Conservation (phyloP, 1,140 invertebrate genomes). For the Sitobion miscanthi region DNA sequence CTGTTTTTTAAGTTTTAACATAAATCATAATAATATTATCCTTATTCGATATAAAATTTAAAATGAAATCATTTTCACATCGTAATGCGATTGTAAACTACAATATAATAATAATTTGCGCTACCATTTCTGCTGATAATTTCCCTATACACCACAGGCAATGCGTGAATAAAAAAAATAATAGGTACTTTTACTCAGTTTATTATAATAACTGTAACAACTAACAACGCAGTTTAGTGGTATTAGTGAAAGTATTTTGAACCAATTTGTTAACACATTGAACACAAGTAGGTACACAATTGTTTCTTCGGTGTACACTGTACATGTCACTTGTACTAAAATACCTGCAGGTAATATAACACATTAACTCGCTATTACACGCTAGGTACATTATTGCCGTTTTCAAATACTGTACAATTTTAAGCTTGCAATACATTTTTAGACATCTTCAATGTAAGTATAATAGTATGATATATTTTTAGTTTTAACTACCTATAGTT, state of each 20-base stretch:
- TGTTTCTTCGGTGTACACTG: background rate
- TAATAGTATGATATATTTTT: too few species aligned
- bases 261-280: background rate
- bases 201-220: background rate
- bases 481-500: too few species aligned
- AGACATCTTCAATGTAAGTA: background rate
- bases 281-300: background rate
- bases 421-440: background rate
- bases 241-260: background rate
- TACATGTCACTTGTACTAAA: background rate
- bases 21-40: too few species aligned
- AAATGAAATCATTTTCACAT: too few species aligned
- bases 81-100: background rate
- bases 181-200: background rate
- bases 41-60: too few species aligned
- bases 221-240: background rate
- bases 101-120: background rate
- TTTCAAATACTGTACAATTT: background rate
- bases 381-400: background rate
- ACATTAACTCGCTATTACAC: background rate
- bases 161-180: background rate
- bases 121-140: background rate
- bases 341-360: background rate
- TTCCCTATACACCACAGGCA: background rate
- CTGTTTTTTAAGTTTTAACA: too few species aligned